phyloP scores from a whole-genome alignment of 2,888 invertebrate genomes.

The Allygus modestus region DNA sequence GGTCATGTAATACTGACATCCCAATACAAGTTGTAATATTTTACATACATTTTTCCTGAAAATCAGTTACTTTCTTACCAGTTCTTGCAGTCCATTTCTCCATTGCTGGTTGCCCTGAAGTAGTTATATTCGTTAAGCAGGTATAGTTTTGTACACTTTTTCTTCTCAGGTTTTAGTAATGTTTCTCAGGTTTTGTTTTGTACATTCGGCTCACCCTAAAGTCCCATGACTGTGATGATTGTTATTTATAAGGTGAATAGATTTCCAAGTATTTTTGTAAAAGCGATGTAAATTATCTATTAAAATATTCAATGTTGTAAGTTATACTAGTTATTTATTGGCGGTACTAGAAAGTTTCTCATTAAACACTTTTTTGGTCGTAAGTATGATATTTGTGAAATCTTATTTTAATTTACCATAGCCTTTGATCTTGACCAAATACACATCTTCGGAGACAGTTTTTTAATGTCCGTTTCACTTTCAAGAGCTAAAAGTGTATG shows the following conservation, averaged over 20 bases:
- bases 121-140: conserved; percentile 14
- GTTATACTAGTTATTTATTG: conserved; percentile 36
- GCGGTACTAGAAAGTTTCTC: conserved; percentile 7
- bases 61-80: too few relatives aligned
- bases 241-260: conserved; percentile 57
- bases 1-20: too few relatives aligned
- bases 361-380: background rate
- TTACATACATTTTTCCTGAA: too few relatives aligned
- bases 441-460: background rate
- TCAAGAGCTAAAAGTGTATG: background rate
- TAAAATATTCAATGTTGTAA: conserved; percentile 25
- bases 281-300: conserved; percentile 42
- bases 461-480: background rate
- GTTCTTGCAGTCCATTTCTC: background rate
- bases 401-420: background rate
- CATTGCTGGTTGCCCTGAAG: conserved; percentile 4
- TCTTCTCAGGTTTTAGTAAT: conserved; percentile 9
- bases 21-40: too few relatives aligned
- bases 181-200: conserved; percentile 50
- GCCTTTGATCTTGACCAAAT: background rate
- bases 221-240: conserved; percentile 58
- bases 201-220: conserved; percentile 44
- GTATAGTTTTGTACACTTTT: conserved; percentile 18
- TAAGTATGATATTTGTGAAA: background rate
- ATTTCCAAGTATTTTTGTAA: conserved; percentile 59